Conservation (phyloP, 2,888 invertebrate genomes). For the Drosophila phalerata region DNA sequence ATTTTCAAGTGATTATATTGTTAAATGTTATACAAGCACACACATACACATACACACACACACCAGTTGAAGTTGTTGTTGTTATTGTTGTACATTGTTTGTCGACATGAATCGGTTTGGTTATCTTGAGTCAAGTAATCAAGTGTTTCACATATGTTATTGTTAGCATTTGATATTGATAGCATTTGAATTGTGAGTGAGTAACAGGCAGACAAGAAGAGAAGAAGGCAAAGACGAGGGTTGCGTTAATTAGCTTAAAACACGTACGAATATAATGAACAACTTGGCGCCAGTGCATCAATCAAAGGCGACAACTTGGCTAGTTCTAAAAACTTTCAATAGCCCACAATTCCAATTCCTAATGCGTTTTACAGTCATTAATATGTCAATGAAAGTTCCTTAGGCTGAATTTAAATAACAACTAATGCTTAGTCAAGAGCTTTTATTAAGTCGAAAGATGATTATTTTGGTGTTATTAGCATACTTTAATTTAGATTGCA, state of each 20-base stretch:
- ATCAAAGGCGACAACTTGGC: conserved; percentile 48
- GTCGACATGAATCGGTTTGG: conserved; percentile 64
- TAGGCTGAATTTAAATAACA: conserved; percentile 1
- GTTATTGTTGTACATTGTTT: conserved; percentile 50
- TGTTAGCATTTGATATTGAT: conserved; percentile 49
- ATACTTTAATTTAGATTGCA: not conserved
- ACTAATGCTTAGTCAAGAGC: not conserved
- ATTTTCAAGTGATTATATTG: conserved; percentile 70
- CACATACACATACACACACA: conserved; percentile 4
- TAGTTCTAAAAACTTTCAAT: conserved; percentile 14
- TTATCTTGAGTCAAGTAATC: conserved; percentile 70
- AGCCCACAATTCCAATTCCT: conserved; percentile 4
- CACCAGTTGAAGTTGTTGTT: conserved; percentile 21
- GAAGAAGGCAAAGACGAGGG: conserved; percentile 17
- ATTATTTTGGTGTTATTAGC: conserved; percentile 2
- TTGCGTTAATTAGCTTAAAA: conserved; percentile 63
- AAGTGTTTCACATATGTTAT: conserved; percentile 59
- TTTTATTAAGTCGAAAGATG: conserved; percentile 2
- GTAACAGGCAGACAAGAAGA: conserved; percentile 6
- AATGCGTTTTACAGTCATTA: conserved; percentile 11
- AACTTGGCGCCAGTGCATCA: conserved; percentile 57
- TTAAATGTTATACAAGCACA: conserved; percentile 32
- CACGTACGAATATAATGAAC: conserved; percentile 29
- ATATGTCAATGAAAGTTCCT: conserved; percentile 13
- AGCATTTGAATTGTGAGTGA: conserved; percentile 40